Base-by-base conservation (phyloP, 1,140 invertebrate genomes). In the Coelopa frigida region DNA sequence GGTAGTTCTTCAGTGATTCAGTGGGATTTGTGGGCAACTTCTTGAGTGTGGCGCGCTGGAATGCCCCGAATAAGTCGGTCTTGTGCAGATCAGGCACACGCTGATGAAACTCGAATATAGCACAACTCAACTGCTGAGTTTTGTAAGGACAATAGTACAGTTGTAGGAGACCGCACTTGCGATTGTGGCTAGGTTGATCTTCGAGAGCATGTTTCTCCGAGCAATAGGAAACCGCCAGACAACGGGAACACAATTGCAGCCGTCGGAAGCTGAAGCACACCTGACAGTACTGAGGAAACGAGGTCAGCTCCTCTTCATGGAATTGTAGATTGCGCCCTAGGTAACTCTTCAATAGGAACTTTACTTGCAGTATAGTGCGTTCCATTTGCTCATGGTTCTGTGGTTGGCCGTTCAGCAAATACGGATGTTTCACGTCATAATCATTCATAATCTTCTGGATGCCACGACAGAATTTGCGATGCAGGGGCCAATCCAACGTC, bases 191-290 rank as follows among this genome's bases (percentile, higher is more conserved):
- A 38, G 33, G n/a, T 5, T 3, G 5, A 27, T 60, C 50, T 20
- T 23, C 5, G 0, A n/a, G 14, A 1, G 15, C 39, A 45, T 63
- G 60, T 11, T 26, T 22, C 10, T 17, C 22, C 3, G 46, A 52
- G 35, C 61, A 63, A 39, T 59, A 63, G 10, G 50, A 48, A 14
- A 57, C 50, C 11, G 36, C 54, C 2, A 20, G 43, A 46, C 61
- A 63, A 8, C 32, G 20, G 0, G 4, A 3, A 20, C 60, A 63
- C 11, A 31, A 15, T 3, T 42, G 31, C 0, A 55, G 7, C 0
- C 17, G 8, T 8, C 23, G 38, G 1, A 53, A 44, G 5, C 23
- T 31, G 31, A 49, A 59, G 36, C 60, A 63, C 4, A 57, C 33
- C 8, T 39, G 36, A 35, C 61, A 63, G 23, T 46, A 36, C 4